phyloP scores from a whole-genome alignment of 2,113 vertebrate species.

The Silurus glanis region DNA sequence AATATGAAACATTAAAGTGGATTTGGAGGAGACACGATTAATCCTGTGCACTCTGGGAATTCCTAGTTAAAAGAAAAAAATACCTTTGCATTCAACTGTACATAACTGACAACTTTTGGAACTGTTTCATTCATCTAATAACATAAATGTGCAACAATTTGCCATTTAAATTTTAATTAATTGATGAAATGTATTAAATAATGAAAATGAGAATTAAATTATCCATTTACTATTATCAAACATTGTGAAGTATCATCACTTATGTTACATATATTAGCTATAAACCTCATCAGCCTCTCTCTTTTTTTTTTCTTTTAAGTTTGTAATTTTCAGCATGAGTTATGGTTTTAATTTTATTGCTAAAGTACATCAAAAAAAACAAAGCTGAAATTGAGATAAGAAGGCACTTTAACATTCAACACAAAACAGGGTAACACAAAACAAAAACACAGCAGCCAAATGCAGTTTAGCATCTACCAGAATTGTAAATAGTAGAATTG shows the following conservation, averaged over 20 bases:
- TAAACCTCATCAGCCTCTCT: background rate
- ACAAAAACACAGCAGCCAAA: background rate
- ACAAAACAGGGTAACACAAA: no score
- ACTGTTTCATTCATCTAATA: background rate
- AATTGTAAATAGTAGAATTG: no score
- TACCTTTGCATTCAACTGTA: background rate
- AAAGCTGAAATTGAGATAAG: background rate
- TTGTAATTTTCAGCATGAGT: background rate
- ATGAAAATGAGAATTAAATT: background rate
- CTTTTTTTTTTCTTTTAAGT: background rate
- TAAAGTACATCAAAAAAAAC: background rate
- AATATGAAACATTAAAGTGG: slow-evolving; percentile 15
- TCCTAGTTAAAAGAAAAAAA: background rate
- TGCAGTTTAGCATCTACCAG: no score
- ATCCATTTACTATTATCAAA: background rate
- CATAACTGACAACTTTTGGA: background rate
- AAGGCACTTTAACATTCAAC: background rate
- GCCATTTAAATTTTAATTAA: no score
- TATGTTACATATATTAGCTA: background rate
- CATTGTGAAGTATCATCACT: background rate
- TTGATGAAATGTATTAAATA: background rate
- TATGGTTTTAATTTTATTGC: background rate
- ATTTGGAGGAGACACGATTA: background rate
- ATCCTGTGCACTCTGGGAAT: background rate
- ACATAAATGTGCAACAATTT: background rate